Conservation (phyloP, 2,888 invertebrate species). For the Heterodera filipjevi region DNA sequence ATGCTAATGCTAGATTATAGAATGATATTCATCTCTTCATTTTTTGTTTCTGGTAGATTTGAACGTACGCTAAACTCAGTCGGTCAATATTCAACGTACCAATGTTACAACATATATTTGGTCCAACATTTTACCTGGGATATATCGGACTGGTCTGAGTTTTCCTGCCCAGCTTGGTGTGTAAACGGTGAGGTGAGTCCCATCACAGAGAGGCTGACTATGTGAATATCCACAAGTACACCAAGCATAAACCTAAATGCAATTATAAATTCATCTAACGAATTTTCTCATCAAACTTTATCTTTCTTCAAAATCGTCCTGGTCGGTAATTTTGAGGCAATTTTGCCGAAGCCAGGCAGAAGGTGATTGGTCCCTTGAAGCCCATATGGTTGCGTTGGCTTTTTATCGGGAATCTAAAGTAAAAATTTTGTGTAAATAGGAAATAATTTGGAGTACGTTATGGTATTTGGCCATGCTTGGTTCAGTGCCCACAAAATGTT, state of each 20-base stretch:
- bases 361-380: constrained; percentile 63
- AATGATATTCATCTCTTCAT: too few species aligned
- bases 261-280: constrained; percentile 41
- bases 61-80: too few species aligned
- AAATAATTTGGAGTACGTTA: constrained; percentile 42
- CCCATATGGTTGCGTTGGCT: constrained; percentile 58
- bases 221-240: constrained; percentile 92
- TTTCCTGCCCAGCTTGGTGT: constrained; percentile 65
- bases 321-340: constrained; percentile 45
- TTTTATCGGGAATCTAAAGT: constrained; percentile 61
- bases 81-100: too few species aligned
- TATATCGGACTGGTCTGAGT: constrained; percentile 80
- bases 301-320: constrained; percentile 69
- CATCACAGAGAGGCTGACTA: constrained; percentile 89
- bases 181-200: constrained; percentile 75
- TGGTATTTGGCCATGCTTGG: constrained; percentile 62
- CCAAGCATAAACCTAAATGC: constrained; percentile 75
- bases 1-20: too few species aligned
- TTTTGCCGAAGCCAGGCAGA: constrained; percentile 57
- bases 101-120: too few species aligned
- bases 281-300: constrained; percentile 68
- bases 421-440: background rate
- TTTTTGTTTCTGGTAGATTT: too few species aligned
- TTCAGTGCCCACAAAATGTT: constrained; percentile 64
- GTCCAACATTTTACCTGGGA: constrained; percentile 73